phyloP scores from a whole-genome alignment of 2,113 vertebrate genomes.

The Ceratotherium simum region DNA sequence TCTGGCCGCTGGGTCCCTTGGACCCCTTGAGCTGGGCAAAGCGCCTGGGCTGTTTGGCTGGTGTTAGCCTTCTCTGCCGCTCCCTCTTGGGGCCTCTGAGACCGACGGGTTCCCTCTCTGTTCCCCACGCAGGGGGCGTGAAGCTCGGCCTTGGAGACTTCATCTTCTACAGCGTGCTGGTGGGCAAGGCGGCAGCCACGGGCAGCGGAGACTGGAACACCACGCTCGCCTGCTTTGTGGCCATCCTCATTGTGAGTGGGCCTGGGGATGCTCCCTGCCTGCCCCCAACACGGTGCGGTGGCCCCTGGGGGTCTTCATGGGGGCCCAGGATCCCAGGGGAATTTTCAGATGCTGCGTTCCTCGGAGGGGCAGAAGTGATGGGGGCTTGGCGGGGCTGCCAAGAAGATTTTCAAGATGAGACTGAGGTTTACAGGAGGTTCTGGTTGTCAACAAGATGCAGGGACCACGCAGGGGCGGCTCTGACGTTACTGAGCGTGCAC shows the following conservation, averaged over 20 bases:
- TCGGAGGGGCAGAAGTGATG: background rate
- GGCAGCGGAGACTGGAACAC: slow-evolving; percentile 98
- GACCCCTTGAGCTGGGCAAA: background rate
- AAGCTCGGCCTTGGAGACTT: slow-evolving; percentile 99
- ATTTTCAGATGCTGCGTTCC: background rate
- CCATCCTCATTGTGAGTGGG: slow-evolving; percentile 96
- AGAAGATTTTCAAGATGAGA: background rate
- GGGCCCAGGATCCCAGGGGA: background rate
- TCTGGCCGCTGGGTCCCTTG: no score
- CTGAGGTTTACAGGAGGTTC: background rate
- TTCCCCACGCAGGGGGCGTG: slow-evolving; percentile 90
- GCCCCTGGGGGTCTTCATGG: background rate
- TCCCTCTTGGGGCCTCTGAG: background rate
- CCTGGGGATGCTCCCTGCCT: background rate
- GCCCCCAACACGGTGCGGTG: fast-evolving
- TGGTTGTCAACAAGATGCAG: fast-evolving
- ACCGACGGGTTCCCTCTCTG: fast-evolving
- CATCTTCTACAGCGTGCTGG: slow-evolving; percentile 99
- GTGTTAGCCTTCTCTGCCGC: background rate
- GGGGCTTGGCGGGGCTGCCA: background rate
- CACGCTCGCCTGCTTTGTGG: slow-evolving; percentile 97
- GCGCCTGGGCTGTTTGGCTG: no score
- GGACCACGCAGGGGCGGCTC: no score
- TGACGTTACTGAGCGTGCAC: fast-evolving
- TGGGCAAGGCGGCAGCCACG: slow-evolving; percentile 96